These are phyloP conservation scores for Phalanger gymnotis DNA, from an alignment of 2,797 vertebrate species.

Conservation along the genomic window DNA sequence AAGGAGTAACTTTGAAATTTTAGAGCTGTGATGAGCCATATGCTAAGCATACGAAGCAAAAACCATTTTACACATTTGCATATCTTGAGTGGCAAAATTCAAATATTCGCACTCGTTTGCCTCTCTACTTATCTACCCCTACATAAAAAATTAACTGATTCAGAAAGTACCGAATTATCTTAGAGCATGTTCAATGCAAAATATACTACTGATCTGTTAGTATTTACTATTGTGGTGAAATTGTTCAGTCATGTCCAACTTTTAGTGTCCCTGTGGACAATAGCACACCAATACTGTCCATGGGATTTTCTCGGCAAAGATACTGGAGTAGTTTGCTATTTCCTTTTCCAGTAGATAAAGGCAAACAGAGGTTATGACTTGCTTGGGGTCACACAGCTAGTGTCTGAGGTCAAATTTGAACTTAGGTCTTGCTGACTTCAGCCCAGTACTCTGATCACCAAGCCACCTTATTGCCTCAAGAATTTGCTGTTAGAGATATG, in stretches of 20 bases:
- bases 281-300: neutral
- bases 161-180: neutral
- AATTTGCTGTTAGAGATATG: neutral
- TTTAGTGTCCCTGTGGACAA: neutral
- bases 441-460: neutral
- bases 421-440: neutral
- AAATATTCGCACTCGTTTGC: neutral
- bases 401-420: neutral
- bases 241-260: neutral
- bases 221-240: neutral
- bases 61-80: neutral
- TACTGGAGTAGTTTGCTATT: neutral
- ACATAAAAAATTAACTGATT: neutral
- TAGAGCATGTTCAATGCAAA: neutral
- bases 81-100: neutral
- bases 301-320: neutral
- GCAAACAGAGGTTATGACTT: neutral
- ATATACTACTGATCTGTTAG: neutral
- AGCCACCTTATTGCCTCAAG: neutral
- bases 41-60: neutral
- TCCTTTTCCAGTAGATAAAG: neutral
- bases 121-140: neutral
- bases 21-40: neutral
- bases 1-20: neutral
- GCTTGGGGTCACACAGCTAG: neutral